Evolutionary conservation across 2,113 vertebrate species (phyloP).

Genomic region (Cyphomyrus discorhynchus): DNA sequence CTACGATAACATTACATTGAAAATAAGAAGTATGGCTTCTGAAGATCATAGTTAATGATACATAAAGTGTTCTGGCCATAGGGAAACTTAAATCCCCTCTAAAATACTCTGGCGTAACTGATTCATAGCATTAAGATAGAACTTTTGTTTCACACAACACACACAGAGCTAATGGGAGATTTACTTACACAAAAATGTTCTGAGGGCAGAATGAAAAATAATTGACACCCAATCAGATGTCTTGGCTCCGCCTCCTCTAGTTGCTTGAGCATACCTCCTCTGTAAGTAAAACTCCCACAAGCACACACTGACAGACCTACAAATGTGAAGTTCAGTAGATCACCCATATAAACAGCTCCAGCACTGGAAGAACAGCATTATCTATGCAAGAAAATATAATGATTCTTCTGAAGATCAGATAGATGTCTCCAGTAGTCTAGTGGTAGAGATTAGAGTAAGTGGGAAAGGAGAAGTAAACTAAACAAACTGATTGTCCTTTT

Average conservation of each 20-base stretch:
- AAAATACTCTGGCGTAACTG: not conserved
- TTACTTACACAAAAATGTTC: too few species aligned
- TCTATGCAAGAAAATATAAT: not conserved
- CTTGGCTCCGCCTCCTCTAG: too few species aligned
- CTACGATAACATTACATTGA: not conserved
- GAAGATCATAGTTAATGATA: not conserved
- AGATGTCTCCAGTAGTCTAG: not conserved
- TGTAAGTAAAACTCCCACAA: too few species aligned
- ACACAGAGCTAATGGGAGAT: too few species aligned
- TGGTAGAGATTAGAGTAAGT: not conserved
- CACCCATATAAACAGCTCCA: not conserved
- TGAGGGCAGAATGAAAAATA: too few species aligned
- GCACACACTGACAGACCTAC: not conserved
- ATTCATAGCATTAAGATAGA: not conserved
- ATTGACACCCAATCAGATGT: too few species aligned
- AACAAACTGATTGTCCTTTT: not conserved
- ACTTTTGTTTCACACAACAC: not conserved
- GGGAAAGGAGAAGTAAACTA: not conserved
- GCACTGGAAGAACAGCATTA: not conserved
- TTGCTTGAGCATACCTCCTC: too few species aligned
- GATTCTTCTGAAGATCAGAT: not conserved
- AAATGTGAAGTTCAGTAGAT: not conserved
- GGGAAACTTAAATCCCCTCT: not conserved
- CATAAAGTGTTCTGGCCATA: not conserved
- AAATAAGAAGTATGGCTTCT: not conserved